phyloP scores from a whole-genome alignment of 2,113 vertebrate genomes.

The Butorides virescens region DNA sequence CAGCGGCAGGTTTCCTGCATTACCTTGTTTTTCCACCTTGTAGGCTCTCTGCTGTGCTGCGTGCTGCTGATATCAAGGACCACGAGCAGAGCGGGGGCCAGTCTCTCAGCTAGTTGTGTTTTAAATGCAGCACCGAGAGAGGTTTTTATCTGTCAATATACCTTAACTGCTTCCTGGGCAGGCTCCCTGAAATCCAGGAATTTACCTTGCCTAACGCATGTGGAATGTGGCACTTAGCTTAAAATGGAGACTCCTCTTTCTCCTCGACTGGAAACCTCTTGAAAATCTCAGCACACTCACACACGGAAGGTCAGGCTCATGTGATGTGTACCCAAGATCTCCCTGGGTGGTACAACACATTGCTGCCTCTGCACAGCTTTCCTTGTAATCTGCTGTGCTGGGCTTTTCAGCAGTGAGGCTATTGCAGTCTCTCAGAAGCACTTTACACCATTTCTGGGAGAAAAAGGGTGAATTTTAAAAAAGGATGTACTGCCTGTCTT shows the following conservation, averaged over 20 bases:
- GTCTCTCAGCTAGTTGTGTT: background rate
- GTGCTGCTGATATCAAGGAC: background rate
- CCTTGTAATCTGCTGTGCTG: background rate
- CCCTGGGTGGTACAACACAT: background rate
- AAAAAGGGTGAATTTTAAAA: background rate
- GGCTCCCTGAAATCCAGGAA: background rate
- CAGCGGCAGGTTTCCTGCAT: background rate
- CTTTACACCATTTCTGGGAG: background rate
- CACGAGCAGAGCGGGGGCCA: background rate
- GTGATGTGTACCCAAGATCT: conserved; percentile 3
- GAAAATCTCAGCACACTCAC: background rate
- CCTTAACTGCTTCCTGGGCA: background rate
- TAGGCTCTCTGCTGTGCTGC: background rate
- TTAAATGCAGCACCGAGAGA: background rate
- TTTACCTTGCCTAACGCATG: background rate
- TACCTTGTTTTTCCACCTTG: background rate
- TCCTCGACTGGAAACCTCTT: background rate
- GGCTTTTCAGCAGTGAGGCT: background rate
- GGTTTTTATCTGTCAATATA: background rate
- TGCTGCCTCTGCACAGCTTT: background rate
- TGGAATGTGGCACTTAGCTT: background rate
- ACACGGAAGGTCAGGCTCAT: background rate
- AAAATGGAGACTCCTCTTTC: background rate
- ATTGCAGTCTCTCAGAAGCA: background rate
- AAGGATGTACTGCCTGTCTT: background rate